A percentile compares a stretch with the other conserved stretches of the same genome.
Evolutionary conservation across 92 coral and sea anemone genomes (phyloP).

Genomic region (Parazoanthus swiftii): DNA sequence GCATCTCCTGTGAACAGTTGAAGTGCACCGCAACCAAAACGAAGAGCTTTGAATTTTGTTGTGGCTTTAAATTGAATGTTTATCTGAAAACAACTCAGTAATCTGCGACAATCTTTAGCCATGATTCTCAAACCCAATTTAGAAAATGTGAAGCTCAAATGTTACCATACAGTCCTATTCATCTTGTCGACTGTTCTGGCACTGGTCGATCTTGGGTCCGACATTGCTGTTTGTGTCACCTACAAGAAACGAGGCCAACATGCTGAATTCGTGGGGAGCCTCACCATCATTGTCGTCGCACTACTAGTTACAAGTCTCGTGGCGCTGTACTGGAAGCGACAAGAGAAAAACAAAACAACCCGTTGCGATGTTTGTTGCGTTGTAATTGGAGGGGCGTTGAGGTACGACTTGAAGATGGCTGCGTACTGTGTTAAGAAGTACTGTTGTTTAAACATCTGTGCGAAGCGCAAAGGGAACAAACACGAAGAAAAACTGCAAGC

Average conservation of each 20-base stretch:
- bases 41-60: too few relatives aligned
- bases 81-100: background rate
- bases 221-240: conserved; percentile 38
- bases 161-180: conserved; percentile 28
- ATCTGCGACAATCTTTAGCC: background rate
- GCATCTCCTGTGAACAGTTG: too few relatives aligned
- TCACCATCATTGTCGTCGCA: conserved; percentile 20
- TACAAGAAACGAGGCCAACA: conserved; percentile 37
- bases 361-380: conserved; percentile 37
- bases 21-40: too few relatives aligned
- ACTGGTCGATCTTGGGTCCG: conserved; percentile 4
- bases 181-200: conserved; percentile 30
- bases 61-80: background rate
- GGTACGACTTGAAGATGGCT: conserved; percentile 36
- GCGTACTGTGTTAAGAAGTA: conserved; percentile 33
- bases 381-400: conserved; percentile 25
- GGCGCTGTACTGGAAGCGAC: conserved; percentile 34
- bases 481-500: conserved; percentile 37
- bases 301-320: conserved; percentile 18
- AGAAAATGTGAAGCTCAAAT: conserved; percentile 19
- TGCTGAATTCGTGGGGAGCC: conserved; percentile 28
- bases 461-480: background rate
- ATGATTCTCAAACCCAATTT: conserved; percentile 42
- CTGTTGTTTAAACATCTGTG: conserved; percentile 23
- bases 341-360: conserved; percentile 27